Conservation (phyloP, 2,797 vertebrate species). For the Microctenopoma steveboyesi region DNA sequence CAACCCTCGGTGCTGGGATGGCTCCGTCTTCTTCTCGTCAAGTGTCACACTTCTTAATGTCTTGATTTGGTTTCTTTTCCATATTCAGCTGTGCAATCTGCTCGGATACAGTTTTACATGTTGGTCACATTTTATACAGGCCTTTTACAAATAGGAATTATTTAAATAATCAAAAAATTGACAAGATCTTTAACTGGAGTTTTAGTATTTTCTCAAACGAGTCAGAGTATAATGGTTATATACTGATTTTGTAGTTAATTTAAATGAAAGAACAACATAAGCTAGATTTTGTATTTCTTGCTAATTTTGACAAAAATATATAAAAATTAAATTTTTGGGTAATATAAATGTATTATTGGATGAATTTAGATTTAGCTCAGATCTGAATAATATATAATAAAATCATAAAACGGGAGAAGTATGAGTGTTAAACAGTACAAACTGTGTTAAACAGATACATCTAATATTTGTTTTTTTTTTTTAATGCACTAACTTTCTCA, state of each 20-base stretch:
- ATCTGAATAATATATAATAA: no score
- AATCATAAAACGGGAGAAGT: no score
- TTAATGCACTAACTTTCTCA: no score
- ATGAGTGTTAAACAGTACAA: no score
- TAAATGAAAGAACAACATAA: background rate
- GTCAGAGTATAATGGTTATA: no score
- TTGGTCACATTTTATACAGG: background rate
- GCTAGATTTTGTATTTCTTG: background rate
- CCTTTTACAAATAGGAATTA: background rate
- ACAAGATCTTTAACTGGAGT: background rate
- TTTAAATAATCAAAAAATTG: background rate
- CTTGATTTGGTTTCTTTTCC: slow-evolving; percentile 46
- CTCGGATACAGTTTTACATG: background rate
- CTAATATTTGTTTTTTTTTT: no score
- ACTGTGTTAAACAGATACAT: no score
- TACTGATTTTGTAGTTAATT: background rate
- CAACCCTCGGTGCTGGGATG: slow-evolving; percentile 16
- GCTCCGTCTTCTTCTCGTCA: slow-evolving; percentile 12
- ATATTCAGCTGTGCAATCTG: slow-evolving; percentile 33
- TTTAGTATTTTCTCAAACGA: background rate
- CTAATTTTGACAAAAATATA: no score
- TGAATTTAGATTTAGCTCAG: no score
- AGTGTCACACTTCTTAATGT: slow-evolving; percentile 32
- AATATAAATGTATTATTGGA: no score
- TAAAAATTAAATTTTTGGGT: no score